Evolutionary conservation across 1,140 invertebrate species (phyloP), one percentile per base, ranked within the genome.

Genomic region (Drosophila mayri): DNA sequence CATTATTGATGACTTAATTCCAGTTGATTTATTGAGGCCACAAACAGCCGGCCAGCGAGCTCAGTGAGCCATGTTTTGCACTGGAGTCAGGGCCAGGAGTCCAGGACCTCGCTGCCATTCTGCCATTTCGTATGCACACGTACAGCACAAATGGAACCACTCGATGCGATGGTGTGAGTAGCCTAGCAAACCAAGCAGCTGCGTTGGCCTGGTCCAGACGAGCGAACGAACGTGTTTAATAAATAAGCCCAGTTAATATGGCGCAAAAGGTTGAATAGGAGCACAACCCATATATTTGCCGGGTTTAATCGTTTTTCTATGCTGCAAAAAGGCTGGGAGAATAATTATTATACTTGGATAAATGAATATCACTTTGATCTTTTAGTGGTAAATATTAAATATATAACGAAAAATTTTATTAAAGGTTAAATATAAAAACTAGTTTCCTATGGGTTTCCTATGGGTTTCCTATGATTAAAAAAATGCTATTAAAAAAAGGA

Each of bases 1-100:
- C 84, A 87, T 87, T 87, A 87, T 87, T 87, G 84, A 87, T 87
- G 84, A 79, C 84, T 87, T 87, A 87, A 87, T 87, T 88, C 84
- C 84, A 35, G 76, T 87, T 87, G 84, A 87, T 87, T 87, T 87
- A 87, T 87, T 88, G 84, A 88, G 84, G 84, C 84, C 84, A 87
- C 84, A 87, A 88, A 84, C 84, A 87, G 72, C 79, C 79, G 80
- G 71, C 70, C 74, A 76, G 47, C 16, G 41, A 35, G 46, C 44
- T 52, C 61, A 65, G 58, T 57, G 54, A 67, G 66, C 57, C 50
- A 62, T 65, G 65, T 49, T 43, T 63, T 63, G 43, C 60, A 57
- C 43, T 66, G 63, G 41, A 47, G 46, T 60, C 58, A 44, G 61
- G 12, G 55, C 30, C 63, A 54, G 66, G 25, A 70, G 66, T 70